Conservation (phyloP, 2,113 vertebrate genomes). For the Otocyon megalotis region DNA sequence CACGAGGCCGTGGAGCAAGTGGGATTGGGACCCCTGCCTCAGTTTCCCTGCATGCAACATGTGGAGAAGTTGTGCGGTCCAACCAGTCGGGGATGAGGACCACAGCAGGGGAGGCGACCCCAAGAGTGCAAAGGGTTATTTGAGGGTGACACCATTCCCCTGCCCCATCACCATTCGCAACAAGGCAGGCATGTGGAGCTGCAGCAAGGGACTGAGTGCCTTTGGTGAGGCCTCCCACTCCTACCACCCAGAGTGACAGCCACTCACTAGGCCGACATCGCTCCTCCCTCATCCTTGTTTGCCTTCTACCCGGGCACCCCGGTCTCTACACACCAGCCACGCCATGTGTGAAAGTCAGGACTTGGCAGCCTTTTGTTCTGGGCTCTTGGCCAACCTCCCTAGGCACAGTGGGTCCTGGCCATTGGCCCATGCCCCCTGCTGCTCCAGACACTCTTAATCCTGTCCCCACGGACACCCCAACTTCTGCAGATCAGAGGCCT, state of each 20-base stretch:
- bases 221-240: neutral
- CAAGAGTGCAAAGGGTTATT: neutral
- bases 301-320: neutral
- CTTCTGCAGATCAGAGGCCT: neutral
- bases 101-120: neutral
- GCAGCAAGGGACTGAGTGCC: rapidly evolving
- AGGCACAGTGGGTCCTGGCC: neutral
- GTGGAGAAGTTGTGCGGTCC: no score
- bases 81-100: neutral
- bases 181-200: rapidly evolving
- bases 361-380: neutral
- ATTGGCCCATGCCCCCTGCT: rapidly evolving
- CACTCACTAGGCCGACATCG: neutral
- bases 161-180: neutral
- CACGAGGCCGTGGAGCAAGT: neutral
- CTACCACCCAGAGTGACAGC: no score
- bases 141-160: neutral
- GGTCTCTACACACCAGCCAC: neutral
- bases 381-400: neutral
- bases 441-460: neutral
- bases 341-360: neutral
- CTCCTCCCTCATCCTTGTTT: neutral
- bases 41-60: rapidly evolving
- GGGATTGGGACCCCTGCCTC: neutral
- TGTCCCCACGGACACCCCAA: neutral